Evolutionary conservation across 2,888 invertebrate genomes (phyloP).

Genomic region (Tenthredo notha): DNA sequence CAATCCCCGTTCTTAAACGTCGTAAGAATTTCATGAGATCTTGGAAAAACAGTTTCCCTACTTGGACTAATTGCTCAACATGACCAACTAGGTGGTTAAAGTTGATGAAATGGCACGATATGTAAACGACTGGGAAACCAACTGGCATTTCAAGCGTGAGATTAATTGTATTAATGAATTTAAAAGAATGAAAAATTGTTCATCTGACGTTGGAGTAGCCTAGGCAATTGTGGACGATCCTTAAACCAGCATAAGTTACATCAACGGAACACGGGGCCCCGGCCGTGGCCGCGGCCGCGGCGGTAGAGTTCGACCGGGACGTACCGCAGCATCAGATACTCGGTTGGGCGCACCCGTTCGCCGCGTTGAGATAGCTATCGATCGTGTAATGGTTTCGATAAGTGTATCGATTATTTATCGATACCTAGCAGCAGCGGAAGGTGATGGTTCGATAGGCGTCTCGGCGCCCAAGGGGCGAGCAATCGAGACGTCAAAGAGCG

Average conservation of each 20-base stretch:
- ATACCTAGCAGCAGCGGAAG: conserved; percentile 52
- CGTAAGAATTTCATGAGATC: conserved; percentile 19
- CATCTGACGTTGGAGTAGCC: background rate
- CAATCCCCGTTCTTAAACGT: background rate
- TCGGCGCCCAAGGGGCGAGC: conserved; percentile 36
- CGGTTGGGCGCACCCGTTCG: conserved; percentile 43
- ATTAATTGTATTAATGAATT: background rate
- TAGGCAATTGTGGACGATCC: conserved; percentile 30
- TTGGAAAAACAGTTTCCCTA: conserved; percentile 5
- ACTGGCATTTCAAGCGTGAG: conserved; percentile 20
- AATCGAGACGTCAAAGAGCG: conserved; percentile 51
- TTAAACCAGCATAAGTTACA: conserved; percentile 26
- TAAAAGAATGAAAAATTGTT: background rate
- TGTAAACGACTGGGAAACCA: conserved; percentile 36
- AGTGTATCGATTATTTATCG: conserved; percentile 60
- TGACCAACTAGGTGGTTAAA: background rate
- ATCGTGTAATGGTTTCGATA: conserved; percentile 58
- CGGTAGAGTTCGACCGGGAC: conserved; percentile 17
- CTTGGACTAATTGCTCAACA: conserved; percentile 29
- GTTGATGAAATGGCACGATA: conserved; percentile 35
- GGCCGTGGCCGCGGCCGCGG: background rate
- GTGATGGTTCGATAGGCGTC: conserved; percentile 57
- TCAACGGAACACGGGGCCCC: background rate
- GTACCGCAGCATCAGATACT: conserved; percentile 34
- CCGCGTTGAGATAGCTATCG: conserved; percentile 55